phyloP scores from a whole-genome alignment of 2,797 vertebrate species.

The Glossophaga mutica region DNA sequence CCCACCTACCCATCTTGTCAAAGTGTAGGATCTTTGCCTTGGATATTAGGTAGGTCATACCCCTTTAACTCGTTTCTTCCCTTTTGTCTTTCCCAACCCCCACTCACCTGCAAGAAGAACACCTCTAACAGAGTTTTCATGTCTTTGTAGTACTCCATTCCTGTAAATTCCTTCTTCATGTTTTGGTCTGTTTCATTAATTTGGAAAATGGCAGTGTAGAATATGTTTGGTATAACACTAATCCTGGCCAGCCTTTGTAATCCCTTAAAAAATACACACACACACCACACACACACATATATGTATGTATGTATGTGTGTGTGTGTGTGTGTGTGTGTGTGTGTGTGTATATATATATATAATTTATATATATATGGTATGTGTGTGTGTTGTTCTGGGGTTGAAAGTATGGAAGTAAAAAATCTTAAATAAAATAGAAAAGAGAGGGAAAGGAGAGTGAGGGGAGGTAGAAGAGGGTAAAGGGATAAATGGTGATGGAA shows the following conservation, averaged over 20 bases:
- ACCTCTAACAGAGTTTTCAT: conserved; percentile 67
- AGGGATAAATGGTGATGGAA: not conserved
- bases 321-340: not conserved
- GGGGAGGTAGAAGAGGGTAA: not conserved
- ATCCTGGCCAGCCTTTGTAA: conserved; percentile 79
- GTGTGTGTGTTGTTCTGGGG: not conserved
- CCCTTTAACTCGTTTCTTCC: conserved; percentile 3
- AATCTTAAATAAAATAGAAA: not conserved
- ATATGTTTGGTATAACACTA: conserved; percentile 82
- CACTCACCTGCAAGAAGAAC: not conserved
- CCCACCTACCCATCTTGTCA: not conserved
- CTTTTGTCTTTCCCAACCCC: not conserved
- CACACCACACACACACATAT: too few relatives aligned
- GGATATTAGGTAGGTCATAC: not conserved
- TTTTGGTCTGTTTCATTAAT: conserved; percentile 81
- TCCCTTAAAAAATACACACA: not conserved
- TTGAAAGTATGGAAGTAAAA: conserved; percentile 25
- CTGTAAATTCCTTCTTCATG: conserved; percentile 69
- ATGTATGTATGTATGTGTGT: not conserved
- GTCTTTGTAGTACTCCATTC: conserved; percentile 69
- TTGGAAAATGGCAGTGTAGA: conserved; percentile 82
- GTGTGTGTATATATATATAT: not conserved
- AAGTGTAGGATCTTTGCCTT: conserved; percentile 14
- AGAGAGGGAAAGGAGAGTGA: not conserved
- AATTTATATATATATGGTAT: conserved; percentile 23